Evolutionary conservation across 2,113 vertebrate genomes (phyloP), one percentile per base, ranked within the genome.

Genomic region (Panthera uncia): DNA sequence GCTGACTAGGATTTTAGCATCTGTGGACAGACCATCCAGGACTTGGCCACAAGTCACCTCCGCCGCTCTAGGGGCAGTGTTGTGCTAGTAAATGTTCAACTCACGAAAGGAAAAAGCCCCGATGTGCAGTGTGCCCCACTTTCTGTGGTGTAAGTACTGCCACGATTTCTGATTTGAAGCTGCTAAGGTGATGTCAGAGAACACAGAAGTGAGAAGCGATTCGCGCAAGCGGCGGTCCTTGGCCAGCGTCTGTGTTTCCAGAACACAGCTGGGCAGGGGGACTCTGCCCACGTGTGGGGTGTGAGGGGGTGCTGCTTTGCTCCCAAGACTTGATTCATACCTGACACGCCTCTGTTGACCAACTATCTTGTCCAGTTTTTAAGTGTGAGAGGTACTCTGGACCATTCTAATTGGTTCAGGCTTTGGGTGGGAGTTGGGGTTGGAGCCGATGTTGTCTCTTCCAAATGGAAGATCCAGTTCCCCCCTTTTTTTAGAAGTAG

Each of bases 361-460:
- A 36, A 7, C 6, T 21, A 16, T 45, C 87, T 92, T 61, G n/a
- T n/a, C 12, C 12, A 3, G 31, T 68, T 96, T 48, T 83, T 94
- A 52, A 31, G 33, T 61, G 4, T 33, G 19, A 86, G 7, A 69
- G 87, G 45, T 45, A 52, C 33, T 57, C n/a, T 52, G 68, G 36
- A 16, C 48, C 11, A 13, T 80, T 87, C 84, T 50, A 69, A 33
- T 16, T 80, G 52, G 36, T 41, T 38, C 68, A 92, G 52, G 13
- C 31, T 96, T 94, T 74, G 55, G 38, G 41, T 65, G 55, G 69
- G 21, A 71, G 33, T 71, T 65, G 41, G 95, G 83, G 41, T 55
- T 71, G 36, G 38, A 91, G 45, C 84, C 91, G 45, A 23, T 69
- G 71, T 83, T 93, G n/a, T 96, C 61, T 88, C 93, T 96, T 89